Evolutionary conservation across 2,888 invertebrate genomes (phyloP), one percentile per base, ranked within the genome.

Genomic region (Acrocera orbiculus): DNA sequence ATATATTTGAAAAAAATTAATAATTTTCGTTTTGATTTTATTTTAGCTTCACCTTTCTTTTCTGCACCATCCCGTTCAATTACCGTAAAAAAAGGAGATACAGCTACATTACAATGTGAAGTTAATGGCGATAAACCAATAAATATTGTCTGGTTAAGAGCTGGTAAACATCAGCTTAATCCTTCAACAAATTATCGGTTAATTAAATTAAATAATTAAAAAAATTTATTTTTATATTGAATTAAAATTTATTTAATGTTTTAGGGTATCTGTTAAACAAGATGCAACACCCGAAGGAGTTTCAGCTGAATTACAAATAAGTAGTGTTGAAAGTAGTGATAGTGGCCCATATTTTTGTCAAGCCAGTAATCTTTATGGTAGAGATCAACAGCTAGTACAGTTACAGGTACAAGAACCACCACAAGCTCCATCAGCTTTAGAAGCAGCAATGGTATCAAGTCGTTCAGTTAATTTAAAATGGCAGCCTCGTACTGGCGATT

Each of bases 71-170:
- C 76, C 24, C 64, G 75, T 47, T 64, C 73, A 36, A 71, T 77
- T 10, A 74, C 73, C 15, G 78, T 74, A 40, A 78, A 73, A 56
- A 78, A 69, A 51, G 76, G 76, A 10, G 76, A 78, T 49, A 74
- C 74, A 4, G 76, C 78, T 10, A 66, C 71, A 28, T 58, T 82
- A 46, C 73, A 74, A 47, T 82, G 81, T 53, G 71, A 76, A 50
- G 79, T 81, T 4, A 73, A 75, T 47, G 82, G 81, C 4, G 81
- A 82, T 56, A 76, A 76, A 50, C 81, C 81, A 32, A 71, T 82
- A 47, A 78, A 71, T 46, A 73, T 81, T 33, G 67, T 71, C 35
- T 82, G 82, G 82, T 65, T 76, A 49, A 66, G 70, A 46, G 71
- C 73, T 39, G 75, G 75, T 42, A 76, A 74, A 55, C 66, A 66